Percentiles rank a stretch among this genome's conserved stretches.
phyloP scores from a whole-genome alignment of 2,113 vertebrate genomes.

The Tragelaphus strepsiceros region DNA sequence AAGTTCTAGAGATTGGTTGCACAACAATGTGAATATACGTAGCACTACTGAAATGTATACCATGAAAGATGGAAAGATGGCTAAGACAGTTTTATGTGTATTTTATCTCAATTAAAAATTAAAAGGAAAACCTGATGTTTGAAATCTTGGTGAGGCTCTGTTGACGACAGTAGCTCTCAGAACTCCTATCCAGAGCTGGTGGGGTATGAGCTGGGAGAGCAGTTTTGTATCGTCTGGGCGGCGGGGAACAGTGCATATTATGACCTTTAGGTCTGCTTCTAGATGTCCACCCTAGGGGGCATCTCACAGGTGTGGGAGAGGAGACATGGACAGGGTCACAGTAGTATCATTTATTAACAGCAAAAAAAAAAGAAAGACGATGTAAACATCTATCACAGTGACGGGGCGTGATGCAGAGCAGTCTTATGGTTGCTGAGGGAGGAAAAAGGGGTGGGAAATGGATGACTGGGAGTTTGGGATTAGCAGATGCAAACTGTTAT shows the following conservation, averaged over 20 bases:
- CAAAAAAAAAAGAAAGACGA: neutral
- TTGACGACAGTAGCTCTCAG: neutral
- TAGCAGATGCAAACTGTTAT: neutral
- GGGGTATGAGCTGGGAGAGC: neutral
- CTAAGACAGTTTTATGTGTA: neutral
- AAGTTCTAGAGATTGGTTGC: neutral
- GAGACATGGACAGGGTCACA: neutral
- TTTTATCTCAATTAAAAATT: neutral
- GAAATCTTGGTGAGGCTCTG: neutral
- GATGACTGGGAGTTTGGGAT: neutral
- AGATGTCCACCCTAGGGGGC: neutral
- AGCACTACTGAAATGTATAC: neutral
- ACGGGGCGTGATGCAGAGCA: too few relatives aligned
- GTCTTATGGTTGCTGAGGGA: neutral
- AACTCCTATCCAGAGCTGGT: neutral
- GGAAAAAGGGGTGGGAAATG: neutral
- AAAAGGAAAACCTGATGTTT: neutral
- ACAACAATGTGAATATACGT: fast-evolving
- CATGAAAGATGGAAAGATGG: neutral
- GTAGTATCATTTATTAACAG: neutral
- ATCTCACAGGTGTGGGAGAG: neutral
- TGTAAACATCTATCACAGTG: neutral
- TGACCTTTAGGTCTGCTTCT: neutral
- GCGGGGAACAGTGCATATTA: neutral
- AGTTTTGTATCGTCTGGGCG: neutral